These are phyloP conservation scores for Aphis gossypii DNA, from an alignment of 1,140 invertebrate genomes.

Conservation along the genomic window DNA sequence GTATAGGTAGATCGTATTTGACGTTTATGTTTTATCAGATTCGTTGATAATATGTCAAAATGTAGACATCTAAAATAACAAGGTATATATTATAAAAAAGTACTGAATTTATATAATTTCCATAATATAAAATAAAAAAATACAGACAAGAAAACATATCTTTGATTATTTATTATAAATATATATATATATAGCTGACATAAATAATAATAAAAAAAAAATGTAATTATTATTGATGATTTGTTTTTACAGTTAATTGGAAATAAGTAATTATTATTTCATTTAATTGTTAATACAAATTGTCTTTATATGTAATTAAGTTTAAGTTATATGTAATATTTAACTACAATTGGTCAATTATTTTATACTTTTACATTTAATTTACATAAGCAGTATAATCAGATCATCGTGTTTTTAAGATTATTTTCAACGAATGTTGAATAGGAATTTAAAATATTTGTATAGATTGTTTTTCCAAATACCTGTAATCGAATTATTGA, in stretches of 20 bases:
- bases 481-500: background rate
- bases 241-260: background rate
- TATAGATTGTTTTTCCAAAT: background rate
- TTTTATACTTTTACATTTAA: background rate
- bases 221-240: background rate
- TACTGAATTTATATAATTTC: background rate
- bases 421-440: background rate
- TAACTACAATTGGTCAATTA: background rate
- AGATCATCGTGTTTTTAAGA: background rate
- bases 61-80: background rate
- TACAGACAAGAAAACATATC: background rate
- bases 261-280: background rate
- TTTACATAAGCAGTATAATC: background rate
- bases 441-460: background rate
- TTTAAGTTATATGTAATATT: background rate
- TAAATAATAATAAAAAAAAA: background rate
- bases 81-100: background rate
- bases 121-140: background rate
- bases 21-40: background rate
- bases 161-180: background rate
- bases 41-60: constrained; percentile 18
- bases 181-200: background rate
- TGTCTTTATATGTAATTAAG: background rate
- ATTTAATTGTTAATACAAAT: background rate
- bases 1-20: background rate